These are phyloP conservation scores for Eurytoma adleriae DNA, from an alignment of 2,888 invertebrate species.

Conservation along the genomic window DNA sequence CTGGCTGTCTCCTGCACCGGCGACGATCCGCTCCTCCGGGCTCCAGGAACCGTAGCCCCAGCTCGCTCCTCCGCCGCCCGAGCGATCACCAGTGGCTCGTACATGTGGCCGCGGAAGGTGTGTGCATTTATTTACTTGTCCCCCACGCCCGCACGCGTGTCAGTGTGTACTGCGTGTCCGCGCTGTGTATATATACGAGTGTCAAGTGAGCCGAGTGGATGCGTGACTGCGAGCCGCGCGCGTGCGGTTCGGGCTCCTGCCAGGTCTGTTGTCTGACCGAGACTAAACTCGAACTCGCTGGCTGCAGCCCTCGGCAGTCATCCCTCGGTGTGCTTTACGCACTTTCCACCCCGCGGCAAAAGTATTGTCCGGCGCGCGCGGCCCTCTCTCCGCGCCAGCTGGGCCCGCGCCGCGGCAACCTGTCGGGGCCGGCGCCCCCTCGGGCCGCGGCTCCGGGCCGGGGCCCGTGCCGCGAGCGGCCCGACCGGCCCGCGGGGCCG, in stretches of 20 bases:
- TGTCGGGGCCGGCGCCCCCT: not conserved
- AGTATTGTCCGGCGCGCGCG: conserved; percentile 48
- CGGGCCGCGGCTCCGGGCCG: not conserved
- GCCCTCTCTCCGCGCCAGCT: conserved; percentile 3
- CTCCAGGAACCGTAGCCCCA: not conserved
- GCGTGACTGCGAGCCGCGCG: conserved; percentile 26
- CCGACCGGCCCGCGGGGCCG: not conserved
- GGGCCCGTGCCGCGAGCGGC: not conserved
- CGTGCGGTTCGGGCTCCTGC: conserved; percentile 67
- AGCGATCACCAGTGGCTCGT: not conserved
- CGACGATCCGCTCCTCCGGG: not conserved
- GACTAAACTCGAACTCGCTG: conserved; percentile 74
- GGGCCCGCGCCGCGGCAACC: not conserved
- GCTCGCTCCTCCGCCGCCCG: conserved; percentile 9
- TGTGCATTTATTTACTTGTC: not conserved
- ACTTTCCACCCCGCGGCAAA: conserved; percentile 69
- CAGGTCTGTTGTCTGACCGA: conserved; percentile 76
- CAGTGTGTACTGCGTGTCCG: not conserved
- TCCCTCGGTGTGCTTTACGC: conserved; percentile 72
- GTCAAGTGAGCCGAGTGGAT: not conserved
- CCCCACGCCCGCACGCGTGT: not conserved
- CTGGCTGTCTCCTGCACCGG: conserved; percentile 49
- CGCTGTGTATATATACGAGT: not conserved
- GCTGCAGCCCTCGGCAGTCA: conserved; percentile 74
- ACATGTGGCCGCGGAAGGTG: not conserved